Evolutionary conservation across 2,113 vertebrate genomes (phyloP), one percentile per base, ranked within the genome.

Genomic region (Stictonetta naevosa): DNA sequence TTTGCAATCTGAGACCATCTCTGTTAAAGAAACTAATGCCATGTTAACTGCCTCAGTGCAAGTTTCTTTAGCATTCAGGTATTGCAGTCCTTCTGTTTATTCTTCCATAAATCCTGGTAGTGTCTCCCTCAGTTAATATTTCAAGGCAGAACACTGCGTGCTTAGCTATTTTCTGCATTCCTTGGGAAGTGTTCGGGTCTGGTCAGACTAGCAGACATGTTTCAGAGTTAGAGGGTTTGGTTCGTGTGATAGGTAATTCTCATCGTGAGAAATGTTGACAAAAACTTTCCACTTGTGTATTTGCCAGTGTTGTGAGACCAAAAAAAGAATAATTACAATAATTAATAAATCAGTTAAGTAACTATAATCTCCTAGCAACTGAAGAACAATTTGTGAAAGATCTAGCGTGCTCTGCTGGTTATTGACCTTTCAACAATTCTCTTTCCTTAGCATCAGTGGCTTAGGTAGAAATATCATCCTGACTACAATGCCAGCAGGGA

Each of bases 401-500:
- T 20, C 0, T 1, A 10, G 4, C 36, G n/a, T 72, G 26, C 34
- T 17, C 22, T 12, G 64, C 82, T 62, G 20, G 3, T 48, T 55
- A 8, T 64, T 85, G 73, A 92, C 50, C 74, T 78, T 36, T 23
- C 58, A 29, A 11, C 55, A 52, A 48, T 64, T 93, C 91, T 91
- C 68, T 44, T 60, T 87, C 83, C 38, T 34, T 59, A 99, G 99
- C 95, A 98, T 99, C 91, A 98, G 99, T 71, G 99, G 98, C 42
- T 96, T 99, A 83, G 99, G 99, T 25, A 98, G 99, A 74, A 99
- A 99, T 80, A 99, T 99, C 94, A 99, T 99, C 97, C 98, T 99
- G 77, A 99, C 99, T 55, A 99, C 99, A 1, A 99, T 99, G 99
- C 99, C 99, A 2, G 99, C 99, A 1, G 99, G 99, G 17, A 99